Conservation (phyloP, 2,888 invertebrate genomes). For the Pristionchus maxplancki region DNA sequence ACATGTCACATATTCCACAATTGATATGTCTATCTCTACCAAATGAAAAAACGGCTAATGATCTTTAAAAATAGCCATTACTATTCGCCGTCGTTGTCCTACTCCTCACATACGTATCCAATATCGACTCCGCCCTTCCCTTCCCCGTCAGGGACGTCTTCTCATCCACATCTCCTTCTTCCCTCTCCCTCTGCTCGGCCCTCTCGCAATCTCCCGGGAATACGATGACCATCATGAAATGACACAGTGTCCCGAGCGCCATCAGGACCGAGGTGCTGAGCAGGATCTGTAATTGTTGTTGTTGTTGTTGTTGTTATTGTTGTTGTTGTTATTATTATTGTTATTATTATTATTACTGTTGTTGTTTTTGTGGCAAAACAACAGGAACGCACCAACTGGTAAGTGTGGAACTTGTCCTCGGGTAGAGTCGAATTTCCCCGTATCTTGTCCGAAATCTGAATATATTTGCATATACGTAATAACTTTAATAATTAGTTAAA, state of each 20-base stretch:
- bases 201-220: neutral
- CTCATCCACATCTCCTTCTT: neutral
- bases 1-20: too few relatives aligned
- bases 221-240: neutral
- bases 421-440: neutral
- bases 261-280: neutral
- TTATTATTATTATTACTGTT: neutral
- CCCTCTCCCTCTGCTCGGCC: neutral
- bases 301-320: too few relatives aligned
- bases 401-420: neutral
- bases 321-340: too few relatives aligned
- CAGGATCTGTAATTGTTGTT: neutral
- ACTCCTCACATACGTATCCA: neutral
- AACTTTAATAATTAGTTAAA: neutral
- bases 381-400: slow-evolving; percentile 3
- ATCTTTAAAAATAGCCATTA: too few relatives aligned
- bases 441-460: neutral
- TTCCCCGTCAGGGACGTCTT: neutral
- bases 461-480: too few relatives aligned
- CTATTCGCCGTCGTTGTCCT: neutral
- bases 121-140: neutral
- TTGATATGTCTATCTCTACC: too few relatives aligned
- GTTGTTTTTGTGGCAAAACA: neutral
- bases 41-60: too few relatives aligned
- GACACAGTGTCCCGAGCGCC: neutral